Evolutionary conservation across 2,888 invertebrate genomes (phyloP).

Genomic region (Dryomyza anilis): DNA sequence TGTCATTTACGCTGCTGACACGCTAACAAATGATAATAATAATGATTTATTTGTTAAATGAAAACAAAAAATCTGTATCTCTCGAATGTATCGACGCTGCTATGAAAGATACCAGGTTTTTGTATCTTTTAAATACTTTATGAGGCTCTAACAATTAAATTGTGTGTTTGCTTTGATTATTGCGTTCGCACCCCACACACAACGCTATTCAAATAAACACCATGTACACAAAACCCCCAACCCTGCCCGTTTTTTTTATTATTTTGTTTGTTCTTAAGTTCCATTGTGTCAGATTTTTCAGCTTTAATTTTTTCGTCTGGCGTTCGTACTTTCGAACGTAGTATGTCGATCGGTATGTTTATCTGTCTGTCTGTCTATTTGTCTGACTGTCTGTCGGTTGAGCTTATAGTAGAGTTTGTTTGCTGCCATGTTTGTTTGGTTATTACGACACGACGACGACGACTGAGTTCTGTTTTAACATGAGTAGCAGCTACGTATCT

Average conservation of each 20-base stretch:
- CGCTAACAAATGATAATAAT: too few species aligned
- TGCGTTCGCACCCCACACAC: not conserved
- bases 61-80: too few species aligned
- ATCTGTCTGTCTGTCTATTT: too few species aligned
- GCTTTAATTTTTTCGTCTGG: not conserved
- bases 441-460: not conserved
- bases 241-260: not conserved
- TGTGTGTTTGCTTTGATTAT: not conserved
- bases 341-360: not conserved
- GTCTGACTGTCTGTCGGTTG: too few species aligned
- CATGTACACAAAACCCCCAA: not conserved
- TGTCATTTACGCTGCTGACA: too few species aligned
- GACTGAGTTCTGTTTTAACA: constrained; percentile 14
- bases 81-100: not conserved
- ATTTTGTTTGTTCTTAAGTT: not conserved
- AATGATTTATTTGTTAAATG: too few species aligned
- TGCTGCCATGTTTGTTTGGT: constrained; percentile 3
- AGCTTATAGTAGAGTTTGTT: not conserved
- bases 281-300: not conserved
- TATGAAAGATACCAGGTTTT: not conserved
- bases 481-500: constrained; percentile 9
- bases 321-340: not conserved
- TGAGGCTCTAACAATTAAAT: too few species aligned
- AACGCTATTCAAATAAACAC: not conserved
- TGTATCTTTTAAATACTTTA: not conserved